Conservation (phyloP, 2,797 vertebrate species). For the Macrochelys suwanniensis region DNA sequence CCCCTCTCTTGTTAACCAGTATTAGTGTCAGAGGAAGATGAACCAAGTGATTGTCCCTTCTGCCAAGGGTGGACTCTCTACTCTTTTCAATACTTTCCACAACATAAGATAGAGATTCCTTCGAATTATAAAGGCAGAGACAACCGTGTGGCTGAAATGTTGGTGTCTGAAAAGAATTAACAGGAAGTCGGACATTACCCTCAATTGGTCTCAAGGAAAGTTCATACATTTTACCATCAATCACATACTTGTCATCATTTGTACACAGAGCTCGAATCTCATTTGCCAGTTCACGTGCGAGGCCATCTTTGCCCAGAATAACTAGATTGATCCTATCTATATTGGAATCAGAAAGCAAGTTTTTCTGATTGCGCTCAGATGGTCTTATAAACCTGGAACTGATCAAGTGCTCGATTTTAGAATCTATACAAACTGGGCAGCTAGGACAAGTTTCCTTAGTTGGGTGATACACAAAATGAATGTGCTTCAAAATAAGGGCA, state of each 20-base stretch:
- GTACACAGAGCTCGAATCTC: conserved; percentile 96
- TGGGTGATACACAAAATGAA: conserved; percentile 98
- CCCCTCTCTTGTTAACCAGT: conserved; percentile 94
- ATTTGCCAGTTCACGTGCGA: conserved; percentile 95
- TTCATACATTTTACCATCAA: conserved; percentile 96
- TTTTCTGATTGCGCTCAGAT: conserved; percentile 87
- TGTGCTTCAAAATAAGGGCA: conserved; percentile 96
- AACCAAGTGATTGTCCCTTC: conserved; percentile 87
- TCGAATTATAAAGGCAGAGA: conserved; percentile 97
- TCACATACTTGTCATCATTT: conserved; percentile 93
- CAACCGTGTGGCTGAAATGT: conserved; percentile 96
- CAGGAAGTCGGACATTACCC: conserved; percentile 95
- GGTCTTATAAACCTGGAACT: conserved; percentile 87
- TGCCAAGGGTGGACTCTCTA: conserved; percentile 88
- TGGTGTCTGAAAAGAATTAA: conserved; percentile 96
- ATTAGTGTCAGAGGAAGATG: conserved; percentile 91
- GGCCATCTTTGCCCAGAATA: conserved; percentile 95
- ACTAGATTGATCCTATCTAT: conserved; percentile 95
- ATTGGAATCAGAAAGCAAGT: conserved; percentile 78
- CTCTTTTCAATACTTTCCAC: conserved; percentile 96
- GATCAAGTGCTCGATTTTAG: conserved; percentile 92
- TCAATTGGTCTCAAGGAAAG: conserved; percentile 95
- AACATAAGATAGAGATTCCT: conserved; percentile 96
- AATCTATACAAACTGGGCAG: conserved; percentile 91
- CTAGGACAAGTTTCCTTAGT: conserved; percentile 97